phyloP scores from a whole-genome alignment of 2,888 invertebrate species.

The Lycocerus yunnanus region DNA sequence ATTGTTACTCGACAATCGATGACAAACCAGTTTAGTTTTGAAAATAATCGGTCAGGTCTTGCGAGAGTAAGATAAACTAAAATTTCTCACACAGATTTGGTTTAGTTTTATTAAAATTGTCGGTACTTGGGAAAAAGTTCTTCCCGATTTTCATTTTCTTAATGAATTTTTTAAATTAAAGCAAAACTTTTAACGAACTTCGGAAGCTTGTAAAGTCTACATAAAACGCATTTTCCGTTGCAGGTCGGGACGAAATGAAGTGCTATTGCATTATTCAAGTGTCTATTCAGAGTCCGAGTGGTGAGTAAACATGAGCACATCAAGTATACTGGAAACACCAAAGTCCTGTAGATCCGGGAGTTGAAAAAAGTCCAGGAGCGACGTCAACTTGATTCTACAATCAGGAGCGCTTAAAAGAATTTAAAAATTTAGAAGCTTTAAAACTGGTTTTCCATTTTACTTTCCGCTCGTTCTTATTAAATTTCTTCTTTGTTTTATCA shows the following conservation, averaged over 20 bases:
- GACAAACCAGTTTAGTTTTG: not conserved
- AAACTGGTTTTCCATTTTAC: not conserved
- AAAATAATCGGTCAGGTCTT: not conserved
- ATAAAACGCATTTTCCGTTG: conserved; percentile 31
- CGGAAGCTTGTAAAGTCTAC: conserved; percentile 13
- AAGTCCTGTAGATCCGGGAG: conserved; percentile 19
- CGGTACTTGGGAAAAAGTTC: not conserved
- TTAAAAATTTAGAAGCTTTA: conserved; percentile 42
- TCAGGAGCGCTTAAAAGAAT: conserved; percentile 40
- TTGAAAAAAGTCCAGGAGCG: conserved; percentile 11
- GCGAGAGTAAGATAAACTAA: not conserved
- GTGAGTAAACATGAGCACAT: conserved; percentile 41
- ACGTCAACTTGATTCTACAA: conserved; percentile 7
- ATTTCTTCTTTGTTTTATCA: not conserved
- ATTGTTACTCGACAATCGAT: not conserved
- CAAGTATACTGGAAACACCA: conserved; percentile 34
- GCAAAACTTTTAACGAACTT: conserved; percentile 7
- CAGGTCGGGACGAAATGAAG: conserved; percentile 39
- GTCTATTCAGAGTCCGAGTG: conserved; percentile 38
- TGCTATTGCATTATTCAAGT: conserved; percentile 45
- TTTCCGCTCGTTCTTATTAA: not conserved
- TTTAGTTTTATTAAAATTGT: not conserved
- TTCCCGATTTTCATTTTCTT: not conserved
- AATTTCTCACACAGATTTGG: not conserved
- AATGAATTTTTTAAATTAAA: not conserved